Base-by-base conservation (phyloP, 2,113 vertebrate species). In the Vidua chalybeata region DNA sequence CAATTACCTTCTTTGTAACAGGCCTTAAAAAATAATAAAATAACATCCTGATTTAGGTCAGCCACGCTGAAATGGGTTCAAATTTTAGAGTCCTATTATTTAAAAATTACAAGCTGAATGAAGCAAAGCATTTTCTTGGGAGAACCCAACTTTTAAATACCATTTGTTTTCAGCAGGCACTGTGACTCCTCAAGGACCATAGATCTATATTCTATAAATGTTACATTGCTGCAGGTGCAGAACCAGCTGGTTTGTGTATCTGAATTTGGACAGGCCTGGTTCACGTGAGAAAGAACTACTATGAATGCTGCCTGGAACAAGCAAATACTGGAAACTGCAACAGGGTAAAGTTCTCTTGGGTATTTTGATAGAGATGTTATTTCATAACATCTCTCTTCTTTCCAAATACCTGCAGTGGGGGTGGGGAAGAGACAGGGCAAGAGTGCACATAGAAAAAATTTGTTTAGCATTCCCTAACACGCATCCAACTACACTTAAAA, bases 311-410 rank as follows among this genome's bases (percentile, higher is more conserved):
- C 54, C 0, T 63, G 43, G 28, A 86, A 63, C 23, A 61, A 58
- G 33, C 19, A 90, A 87, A 86, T 52, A 62, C 26, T 74, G 69
- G 35, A 90, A 76, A 87, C 22, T 84, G 35, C 67, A 93, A 35
- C 7, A 63, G 13, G 30, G 28, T 83, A 28, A 85, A 58, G 9
- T 26, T 84, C 58, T 61, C 31, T 58, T 15, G 1, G 33, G 17
- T 73, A 48, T 66, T 90, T 49, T 64, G 17, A 69, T 2, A 69
- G n/a, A 58, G 11, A 11, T 64, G 87, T 87, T 83, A 80, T 73
- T 84, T 75, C 49, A 63, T 43, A 81, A 72, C 37, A 56, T 11
- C 27, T 27, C 58, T 83, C 30, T 77, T 81, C 43, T 55, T 89
- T 55, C 33, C 56, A 89, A 71, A 64, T 56, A 78, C 8, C 14